A percentile compares a stretch with the other conserved stretches of the same genome.
Evolutionary conservation across 2,113 vertebrate species (phyloP).

Genomic region (Plotosus lineatus): DNA sequence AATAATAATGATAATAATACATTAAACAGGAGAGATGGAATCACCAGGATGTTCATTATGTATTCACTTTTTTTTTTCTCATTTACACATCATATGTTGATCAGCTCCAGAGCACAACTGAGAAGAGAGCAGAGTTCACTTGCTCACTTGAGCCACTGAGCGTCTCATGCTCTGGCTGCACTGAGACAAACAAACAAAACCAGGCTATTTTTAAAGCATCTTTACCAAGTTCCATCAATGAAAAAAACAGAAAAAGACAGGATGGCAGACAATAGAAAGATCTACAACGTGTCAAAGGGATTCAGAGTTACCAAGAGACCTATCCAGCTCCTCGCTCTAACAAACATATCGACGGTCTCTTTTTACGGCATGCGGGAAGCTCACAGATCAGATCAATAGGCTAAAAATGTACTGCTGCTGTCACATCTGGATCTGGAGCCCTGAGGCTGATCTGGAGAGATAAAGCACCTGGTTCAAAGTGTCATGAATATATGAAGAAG

Average conservation of each 20-base stretch:
- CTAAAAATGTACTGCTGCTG: slow-evolving; percentile 36
- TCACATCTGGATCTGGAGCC: slow-evolving; percentile 14
- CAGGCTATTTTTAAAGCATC: slow-evolving; percentile 47
- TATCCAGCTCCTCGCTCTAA: slow-evolving; percentile 32
- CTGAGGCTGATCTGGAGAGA: slow-evolving; percentile 19
- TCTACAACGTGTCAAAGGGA: slow-evolving; percentile 42
- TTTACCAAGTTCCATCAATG: slow-evolving; percentile 41
- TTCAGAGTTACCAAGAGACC: slow-evolving; percentile 36
- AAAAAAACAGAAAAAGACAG: slow-evolving; percentile 33
- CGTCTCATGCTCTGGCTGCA: background rate
- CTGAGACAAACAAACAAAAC: slow-evolving; percentile 33
- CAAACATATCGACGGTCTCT: slow-evolving; percentile 46
- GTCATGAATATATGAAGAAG: background rate
- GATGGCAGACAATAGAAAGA: slow-evolving; percentile 48
- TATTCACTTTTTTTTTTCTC: background rate
- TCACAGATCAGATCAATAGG: slow-evolving; percentile 42
- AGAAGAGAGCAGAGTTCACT: background rate
- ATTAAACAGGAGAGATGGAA: background rate
- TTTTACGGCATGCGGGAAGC: slow-evolving; percentile 18
- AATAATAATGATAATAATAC: background rate
- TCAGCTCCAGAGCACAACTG: slow-evolving; percentile 14
- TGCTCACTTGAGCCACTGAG: background rate
- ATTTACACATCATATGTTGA: slow-evolving; percentile 2
- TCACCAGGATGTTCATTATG: background rate
- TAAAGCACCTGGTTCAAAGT: background rate